phyloP scores from a whole-genome alignment of 2,797 vertebrate genomes.

The Acropternis orthonyx region DNA sequence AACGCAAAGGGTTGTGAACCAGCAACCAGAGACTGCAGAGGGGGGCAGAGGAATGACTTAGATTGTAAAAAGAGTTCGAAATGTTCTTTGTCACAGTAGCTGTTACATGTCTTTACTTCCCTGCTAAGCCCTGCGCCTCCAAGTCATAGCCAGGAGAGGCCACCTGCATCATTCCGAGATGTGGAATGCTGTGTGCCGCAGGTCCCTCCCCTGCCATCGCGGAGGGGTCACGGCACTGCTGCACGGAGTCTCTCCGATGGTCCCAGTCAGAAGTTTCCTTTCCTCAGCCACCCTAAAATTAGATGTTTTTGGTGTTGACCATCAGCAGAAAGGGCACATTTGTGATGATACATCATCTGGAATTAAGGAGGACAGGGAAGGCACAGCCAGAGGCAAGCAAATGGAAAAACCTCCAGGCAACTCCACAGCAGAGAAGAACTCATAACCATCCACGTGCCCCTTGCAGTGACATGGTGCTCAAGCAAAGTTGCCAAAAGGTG shows the following conservation, averaged over 20 bases:
- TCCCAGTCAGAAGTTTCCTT: not conserved
- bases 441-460: not conserved
- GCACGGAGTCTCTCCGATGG: not conserved
- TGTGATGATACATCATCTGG: slow-evolving; percentile 26
- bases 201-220: not conserved
- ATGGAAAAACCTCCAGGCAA: not conserved
- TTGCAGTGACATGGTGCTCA: slow-evolving; percentile 15
- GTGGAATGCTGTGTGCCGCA: not conserved
- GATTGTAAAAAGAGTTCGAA: slow-evolving; percentile 17
- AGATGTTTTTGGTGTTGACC: not conserved
- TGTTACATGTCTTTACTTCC: not conserved
- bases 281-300: not conserved
- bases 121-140: not conserved
- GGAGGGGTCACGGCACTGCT: not conserved
- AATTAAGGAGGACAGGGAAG: slow-evolving; percentile 37
- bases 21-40: slow-evolving; percentile 7
- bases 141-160: not conserved
- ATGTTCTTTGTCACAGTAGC: slow-evolving; percentile 35
- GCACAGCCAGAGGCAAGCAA: slow-evolving; percentile 53
- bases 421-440: slow-evolving; percentile 1
- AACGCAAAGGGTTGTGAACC: slow-evolving; percentile 20
- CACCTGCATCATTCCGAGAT: not conserved
- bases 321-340: slow-evolving; percentile 43
- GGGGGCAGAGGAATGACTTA: not conserved
- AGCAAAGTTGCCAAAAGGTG: slow-evolving; percentile 35